A percentile compares a stretch with the other conserved stretches of the same genome.
These are phyloP conservation scores for Drosophila azteca DNA, from an alignment of 1,140 invertebrate genomes.

Conservation along the genomic window DNA sequence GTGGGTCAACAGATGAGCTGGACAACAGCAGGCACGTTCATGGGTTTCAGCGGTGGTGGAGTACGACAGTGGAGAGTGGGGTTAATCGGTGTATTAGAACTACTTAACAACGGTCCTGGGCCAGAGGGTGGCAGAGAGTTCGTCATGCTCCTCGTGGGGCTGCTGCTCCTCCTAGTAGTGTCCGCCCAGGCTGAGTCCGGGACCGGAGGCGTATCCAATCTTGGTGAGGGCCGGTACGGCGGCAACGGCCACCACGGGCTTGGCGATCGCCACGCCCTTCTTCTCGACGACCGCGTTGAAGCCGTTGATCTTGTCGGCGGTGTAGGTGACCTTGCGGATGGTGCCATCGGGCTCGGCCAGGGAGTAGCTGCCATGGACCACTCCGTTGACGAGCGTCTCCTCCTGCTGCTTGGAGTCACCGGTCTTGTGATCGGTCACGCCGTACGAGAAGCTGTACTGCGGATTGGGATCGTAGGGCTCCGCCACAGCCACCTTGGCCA, in stretches of 20 bases:
- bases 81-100: conserved; percentile 49
- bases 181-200: conserved; percentile 49
- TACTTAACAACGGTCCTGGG: conserved; percentile 67
- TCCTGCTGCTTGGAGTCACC: conserved; percentile 88
- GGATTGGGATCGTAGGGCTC: conserved; percentile 89
- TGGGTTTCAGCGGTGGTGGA: conserved; percentile 20
- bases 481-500: conserved; percentile 82
- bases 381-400: conserved; percentile 86
- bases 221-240: conserved; percentile 70
- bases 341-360: conserved; percentile 88
- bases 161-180: conserved; percentile 48
- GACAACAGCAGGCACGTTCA: conserved; percentile 58
- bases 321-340: conserved; percentile 86
- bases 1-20: conserved; percentile 21
- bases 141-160: not conserved
- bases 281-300: conserved; percentile 87
- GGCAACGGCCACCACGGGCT: conserved; percentile 73
- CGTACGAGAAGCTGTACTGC: conserved; percentile 89
- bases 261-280: conserved; percentile 80
- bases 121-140: conserved; percentile 16
- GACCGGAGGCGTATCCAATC: conserved; percentile 60
- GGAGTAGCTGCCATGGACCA: conserved; percentile 87
- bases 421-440: conserved; percentile 88
- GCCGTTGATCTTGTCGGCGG: conserved; percentile 86
- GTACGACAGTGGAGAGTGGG: not conserved